Conservation (phyloP, 1,140 invertebrate genomes). For the Drosophila simulans region DNA sequence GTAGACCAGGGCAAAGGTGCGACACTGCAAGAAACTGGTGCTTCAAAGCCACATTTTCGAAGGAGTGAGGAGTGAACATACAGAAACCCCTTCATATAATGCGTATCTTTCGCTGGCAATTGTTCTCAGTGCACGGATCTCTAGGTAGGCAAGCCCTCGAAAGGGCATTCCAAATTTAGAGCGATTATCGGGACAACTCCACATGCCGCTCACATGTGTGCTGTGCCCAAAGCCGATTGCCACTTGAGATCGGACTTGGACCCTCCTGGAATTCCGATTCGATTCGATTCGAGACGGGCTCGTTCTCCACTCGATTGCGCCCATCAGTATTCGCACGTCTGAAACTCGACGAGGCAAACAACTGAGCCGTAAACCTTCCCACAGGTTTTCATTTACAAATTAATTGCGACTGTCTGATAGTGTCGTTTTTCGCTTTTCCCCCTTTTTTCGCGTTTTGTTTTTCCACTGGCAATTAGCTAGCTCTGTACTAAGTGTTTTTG, state of each 20-base stretch:
- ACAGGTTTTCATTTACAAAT: constrained; percentile 69
- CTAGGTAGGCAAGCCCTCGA: constrained; percentile 37
- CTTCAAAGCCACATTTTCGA: background rate
- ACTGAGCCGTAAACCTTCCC: constrained; percentile 49
- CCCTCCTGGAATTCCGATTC: constrained; percentile 12
- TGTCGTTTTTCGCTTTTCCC: constrained; percentile 40
- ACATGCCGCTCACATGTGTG: constrained; percentile 40
- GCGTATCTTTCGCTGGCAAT: background rate
- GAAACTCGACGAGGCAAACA: constrained; percentile 38
- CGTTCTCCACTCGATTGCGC: constrained; percentile 9
- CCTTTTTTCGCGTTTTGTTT: background rate
- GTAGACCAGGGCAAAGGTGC: constrained; percentile 43
- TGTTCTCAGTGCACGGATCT: constrained; percentile 8
- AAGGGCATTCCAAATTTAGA: constrained; percentile 45
- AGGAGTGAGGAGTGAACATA: no score
- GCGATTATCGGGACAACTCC: constrained; percentile 45
- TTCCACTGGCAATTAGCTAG: constrained; percentile 60
- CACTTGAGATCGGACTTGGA: constrained; percentile 37
- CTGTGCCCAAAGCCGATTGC: constrained; percentile 2
- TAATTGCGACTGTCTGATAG: constrained; percentile 35
- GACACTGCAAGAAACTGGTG: constrained; percentile 8
- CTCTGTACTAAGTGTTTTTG: constrained; percentile 19
- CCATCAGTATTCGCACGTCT: constrained; percentile 66
- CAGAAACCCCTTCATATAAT: no score
- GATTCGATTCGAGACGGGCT: background rate